Percentiles rank a stretch among this genome's conserved stretches.
Conservation (phyloP, 2,888 invertebrate genomes). For the Andricus quercusramuli region DNA sequence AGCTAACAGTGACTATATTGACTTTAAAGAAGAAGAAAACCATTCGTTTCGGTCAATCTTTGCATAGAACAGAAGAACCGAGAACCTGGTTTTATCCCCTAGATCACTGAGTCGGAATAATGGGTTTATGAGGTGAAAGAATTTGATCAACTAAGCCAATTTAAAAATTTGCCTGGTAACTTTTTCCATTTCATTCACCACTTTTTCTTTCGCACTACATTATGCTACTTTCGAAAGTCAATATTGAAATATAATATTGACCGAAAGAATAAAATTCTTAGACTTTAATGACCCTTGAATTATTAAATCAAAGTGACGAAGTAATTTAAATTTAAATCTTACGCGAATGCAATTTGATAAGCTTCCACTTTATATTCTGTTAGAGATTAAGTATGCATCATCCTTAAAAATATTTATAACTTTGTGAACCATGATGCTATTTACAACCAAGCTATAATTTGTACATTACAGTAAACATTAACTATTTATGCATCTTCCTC, state of each 20-base stretch:
- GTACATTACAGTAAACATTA: not conserved
- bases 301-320: not conserved
- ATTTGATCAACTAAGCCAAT: constrained; percentile 7
- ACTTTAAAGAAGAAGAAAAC: not conserved
- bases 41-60: constrained; percentile 29
- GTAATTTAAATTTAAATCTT: not conserved
- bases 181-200: not conserved
- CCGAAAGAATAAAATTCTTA: not conserved
- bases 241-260: not conserved
- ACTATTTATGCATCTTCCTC: not conserved
- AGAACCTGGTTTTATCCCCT: not conserved
- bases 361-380: not conserved
- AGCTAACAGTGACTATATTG: constrained; percentile 15
- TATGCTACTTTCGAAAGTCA: not conserved
- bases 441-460: not conserved
- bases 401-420: not conserved
- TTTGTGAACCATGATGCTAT: not conserved
- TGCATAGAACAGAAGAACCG: not conserved
- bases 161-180: not conserved
- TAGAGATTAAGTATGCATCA: not conserved
- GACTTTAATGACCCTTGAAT: not conserved
- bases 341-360: not conserved
- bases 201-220: not conserved
- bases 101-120: constrained; percentile 18
- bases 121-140: constrained; percentile 11